Evolutionary conservation across 2,888 invertebrate species (phyloP), one percentile per base, ranked within the genome.

Genomic region (Dryococelus australis): DNA sequence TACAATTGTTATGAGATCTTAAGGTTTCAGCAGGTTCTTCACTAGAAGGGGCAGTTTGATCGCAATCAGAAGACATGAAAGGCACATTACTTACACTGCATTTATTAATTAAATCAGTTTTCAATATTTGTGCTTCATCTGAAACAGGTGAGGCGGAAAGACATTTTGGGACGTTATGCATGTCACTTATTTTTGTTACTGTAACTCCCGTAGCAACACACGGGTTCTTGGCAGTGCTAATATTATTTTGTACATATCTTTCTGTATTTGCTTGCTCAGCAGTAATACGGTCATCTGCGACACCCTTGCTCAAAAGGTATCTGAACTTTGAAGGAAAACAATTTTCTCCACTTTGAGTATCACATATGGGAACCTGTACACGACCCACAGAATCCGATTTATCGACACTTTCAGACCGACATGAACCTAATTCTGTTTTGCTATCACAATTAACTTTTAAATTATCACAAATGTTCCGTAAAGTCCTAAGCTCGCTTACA

Each of bases 381-480:
- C 65, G n/a, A 65, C 65, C 65, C n/a, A 24, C 65, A 65, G 65
- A 65, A 65, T 65, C 20, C 8, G 65, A 65, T 65, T 65, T 65
- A 65, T 65, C 16, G 65, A 65, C 13, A 65, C 65, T 65, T 65
- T 0, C 65, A 65, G 65, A 65, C 16, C n/a, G 65, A 24, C n/a
- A 24, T n/a, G 83, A 43, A 28, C 43, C 83, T 83, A 83, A 83
- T 6, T 85, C 43, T 85, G 51, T 26, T 85, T 85, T 26, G 47
- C 28, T 85, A 85, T 85, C 53, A 53, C 85, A 85, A n/a, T 85
- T 85, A 20, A 85, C 16, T 53, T 85, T 53, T 85, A 53, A 85
- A 83, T 83, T 83, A 35, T 83, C 83, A 28, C 83, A 35, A 83
- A 83, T 83, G 28, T 83, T 24, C 28, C 85, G 43, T 47, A 47